phyloP scores from a whole-genome alignment of 37 sponge, comb jelly and placozoan species.

The Halisarca cf. caerulea region DNA sequence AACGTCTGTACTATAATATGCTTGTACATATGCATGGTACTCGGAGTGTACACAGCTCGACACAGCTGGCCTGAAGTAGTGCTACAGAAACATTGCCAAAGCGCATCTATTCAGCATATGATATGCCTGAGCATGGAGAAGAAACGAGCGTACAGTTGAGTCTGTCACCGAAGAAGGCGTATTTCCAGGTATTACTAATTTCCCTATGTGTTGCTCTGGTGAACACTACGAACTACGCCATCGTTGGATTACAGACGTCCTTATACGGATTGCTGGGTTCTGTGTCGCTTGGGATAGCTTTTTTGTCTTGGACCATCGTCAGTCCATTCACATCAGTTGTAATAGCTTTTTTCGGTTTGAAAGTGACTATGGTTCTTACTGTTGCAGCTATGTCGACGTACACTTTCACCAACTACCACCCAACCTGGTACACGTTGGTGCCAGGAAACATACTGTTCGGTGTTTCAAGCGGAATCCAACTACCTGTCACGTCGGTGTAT shows the following conservation, averaged over 20 bases:
- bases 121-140: no score
- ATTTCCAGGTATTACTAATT: not conserved
- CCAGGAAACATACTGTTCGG: slow-evolving; percentile 59
- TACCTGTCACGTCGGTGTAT: no score
- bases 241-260: not conserved
- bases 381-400: not conserved
- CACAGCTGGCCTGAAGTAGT: no score
- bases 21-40: no score
- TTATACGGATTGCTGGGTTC: not conserved
- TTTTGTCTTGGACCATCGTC: not conserved
- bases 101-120: no score
- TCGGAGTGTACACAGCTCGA: no score
- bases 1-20: no score
- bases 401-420: slow-evolving; percentile 61
- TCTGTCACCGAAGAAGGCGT: not conserved
- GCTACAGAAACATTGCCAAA: no score
- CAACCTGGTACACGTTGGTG: slow-evolving; percentile 70
- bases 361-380: not conserved
- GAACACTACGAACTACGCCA: no score
- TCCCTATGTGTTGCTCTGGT: no score
- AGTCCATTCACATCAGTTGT: not conserved
- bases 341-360: not conserved
- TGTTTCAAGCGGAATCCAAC: not conserved
- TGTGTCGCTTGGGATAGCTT: not conserved
- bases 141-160: no score